These are phyloP conservation scores for Steinernema carpocapsae DNA, from an alignment of 2,888 invertebrate genomes.

Conservation along the genomic window DNA sequence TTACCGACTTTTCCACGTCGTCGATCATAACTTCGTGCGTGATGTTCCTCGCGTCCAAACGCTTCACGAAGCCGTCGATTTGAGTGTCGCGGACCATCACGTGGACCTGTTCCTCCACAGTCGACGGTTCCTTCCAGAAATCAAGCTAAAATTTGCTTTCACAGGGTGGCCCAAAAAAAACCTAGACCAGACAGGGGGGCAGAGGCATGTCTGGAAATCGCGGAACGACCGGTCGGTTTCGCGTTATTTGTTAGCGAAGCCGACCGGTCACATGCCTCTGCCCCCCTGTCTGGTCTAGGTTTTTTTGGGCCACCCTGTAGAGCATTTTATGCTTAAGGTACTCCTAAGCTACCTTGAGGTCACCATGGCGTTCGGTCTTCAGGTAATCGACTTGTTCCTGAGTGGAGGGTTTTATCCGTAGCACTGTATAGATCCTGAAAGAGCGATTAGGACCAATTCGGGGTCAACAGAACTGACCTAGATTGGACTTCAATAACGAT, in stretches of 20 bases:
- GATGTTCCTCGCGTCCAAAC: slow-evolving; percentile 39
- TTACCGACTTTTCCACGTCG: slow-evolving; percentile 61
- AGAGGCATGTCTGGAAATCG: no score
- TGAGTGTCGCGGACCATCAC: slow-evolving; percentile 77
- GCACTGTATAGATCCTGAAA: background rate
- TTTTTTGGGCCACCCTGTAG: no score
- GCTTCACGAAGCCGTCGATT: slow-evolving; percentile 53
- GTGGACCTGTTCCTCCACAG: slow-evolving; percentile 74
- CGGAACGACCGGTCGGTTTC: no score
- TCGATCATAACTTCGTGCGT: slow-evolving; percentile 58
- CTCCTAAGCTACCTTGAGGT: background rate
- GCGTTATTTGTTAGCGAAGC: no score
- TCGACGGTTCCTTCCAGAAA: slow-evolving; percentile 75
- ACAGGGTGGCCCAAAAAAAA: no score
- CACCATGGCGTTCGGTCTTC: background rate
- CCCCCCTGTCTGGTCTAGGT: no score
- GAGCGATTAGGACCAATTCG: background rate
- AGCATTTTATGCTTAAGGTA: background rate
- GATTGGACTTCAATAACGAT: no score
- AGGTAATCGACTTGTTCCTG: background rate
- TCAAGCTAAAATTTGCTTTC: slow-evolving; percentile 69
- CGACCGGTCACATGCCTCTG: no score
- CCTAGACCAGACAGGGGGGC: no score
- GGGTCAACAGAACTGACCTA: background rate
- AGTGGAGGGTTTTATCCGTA: background rate